phyloP scores from a whole-genome alignment of 2,113 vertebrate species.

The Marmota monax region DNA sequence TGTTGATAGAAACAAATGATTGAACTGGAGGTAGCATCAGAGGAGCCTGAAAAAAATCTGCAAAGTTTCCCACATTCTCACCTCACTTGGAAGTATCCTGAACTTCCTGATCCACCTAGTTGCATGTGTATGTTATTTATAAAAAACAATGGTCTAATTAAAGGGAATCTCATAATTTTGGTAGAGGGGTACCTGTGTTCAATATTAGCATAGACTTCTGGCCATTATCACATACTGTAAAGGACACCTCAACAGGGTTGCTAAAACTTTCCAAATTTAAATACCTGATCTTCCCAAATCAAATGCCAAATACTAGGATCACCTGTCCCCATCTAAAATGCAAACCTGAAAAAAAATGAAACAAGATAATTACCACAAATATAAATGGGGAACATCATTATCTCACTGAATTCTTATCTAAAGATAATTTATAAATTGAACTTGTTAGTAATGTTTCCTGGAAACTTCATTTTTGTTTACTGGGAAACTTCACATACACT shows the following conservation, averaged over 20 bases:
- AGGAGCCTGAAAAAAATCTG: accelerated
- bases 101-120: background rate
- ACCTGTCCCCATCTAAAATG: background rate
- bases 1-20: too few relatives aligned
- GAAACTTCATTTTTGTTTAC: background rate
- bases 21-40: background rate
- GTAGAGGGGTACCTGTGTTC: background rate
- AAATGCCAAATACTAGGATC: background rate
- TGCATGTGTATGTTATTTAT: background rate
- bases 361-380: background rate
- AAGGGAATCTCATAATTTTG: background rate
- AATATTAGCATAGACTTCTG: background rate
- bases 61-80: accelerated
- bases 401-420: background rate
- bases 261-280: background rate
- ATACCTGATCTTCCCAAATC: background rate
- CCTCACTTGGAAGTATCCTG: background rate
- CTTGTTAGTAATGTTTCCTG: background rate
- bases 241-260: background rate
- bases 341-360: background rate
- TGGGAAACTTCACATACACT: background rate
- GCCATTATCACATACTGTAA: background rate
- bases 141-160: background rate
- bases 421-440: background rate
- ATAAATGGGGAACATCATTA: background rate